Evolutionary conservation across 2,888 invertebrate species (phyloP).

Genomic region (Conus canariensis): DNA sequence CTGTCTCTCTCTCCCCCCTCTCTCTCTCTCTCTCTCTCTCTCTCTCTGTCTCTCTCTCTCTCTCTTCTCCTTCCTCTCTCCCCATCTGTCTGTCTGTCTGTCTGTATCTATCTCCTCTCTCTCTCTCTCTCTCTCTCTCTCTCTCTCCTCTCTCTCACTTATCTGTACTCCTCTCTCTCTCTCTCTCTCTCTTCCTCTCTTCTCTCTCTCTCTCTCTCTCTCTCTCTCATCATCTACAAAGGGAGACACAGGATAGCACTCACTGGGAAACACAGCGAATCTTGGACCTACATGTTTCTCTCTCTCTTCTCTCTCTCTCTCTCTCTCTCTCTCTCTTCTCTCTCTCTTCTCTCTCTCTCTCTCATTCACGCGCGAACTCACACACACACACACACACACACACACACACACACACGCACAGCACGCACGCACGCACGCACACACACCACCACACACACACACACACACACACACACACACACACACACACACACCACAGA

Average conservation of each 20-base stretch:
- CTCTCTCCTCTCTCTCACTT: not conserved
- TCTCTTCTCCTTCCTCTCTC: not conserved
- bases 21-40: not conserved
- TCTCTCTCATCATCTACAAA: too few relatives aligned
- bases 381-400: too few relatives aligned
- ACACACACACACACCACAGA: too few relatives aligned
- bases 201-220: too few relatives aligned
- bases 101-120: not conserved
- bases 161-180: not conserved
- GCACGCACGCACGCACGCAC: not conserved
- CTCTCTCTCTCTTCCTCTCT: too few relatives aligned
- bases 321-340: not conserved
- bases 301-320: too few relatives aligned
- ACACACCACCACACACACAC: too few relatives aligned
- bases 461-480: too few relatives aligned
- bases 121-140: constrained; percentile 1
- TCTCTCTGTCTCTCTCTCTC: constrained; percentile 1
- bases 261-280: too few relatives aligned
- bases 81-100: not conserved
- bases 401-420: not conserved
- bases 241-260: too few relatives aligned
- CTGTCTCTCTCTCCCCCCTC: not conserved
- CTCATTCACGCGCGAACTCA: not conserved
- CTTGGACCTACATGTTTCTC: not conserved
- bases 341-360: not conserved